phyloP scores from a whole-genome alignment of 2,888 invertebrate genomes.

The Lasioglossum figueresi region DNA sequence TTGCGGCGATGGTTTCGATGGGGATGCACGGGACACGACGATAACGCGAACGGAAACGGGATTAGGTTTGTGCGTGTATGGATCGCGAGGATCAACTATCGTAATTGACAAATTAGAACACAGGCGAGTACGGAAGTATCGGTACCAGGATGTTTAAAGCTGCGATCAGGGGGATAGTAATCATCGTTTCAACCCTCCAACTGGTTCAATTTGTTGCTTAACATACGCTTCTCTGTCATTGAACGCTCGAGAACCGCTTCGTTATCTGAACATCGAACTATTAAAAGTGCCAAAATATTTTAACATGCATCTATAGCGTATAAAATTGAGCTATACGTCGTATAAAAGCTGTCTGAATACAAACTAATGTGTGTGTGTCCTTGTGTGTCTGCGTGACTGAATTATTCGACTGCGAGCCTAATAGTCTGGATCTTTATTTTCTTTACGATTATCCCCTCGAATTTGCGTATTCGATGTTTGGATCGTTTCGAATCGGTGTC shows the following conservation, averaged over 20 bases:
- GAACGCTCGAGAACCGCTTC: neutral
- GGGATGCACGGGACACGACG: neutral
- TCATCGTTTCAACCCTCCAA: slow-evolving; percentile 42
- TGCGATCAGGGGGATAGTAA: neutral
- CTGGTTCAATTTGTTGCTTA: neutral
- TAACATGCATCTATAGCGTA: slow-evolving; percentile 6
- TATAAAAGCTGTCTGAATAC: slow-evolving; percentile 1
- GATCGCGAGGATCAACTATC: slow-evolving; percentile 26
- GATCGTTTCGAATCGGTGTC: neutral
- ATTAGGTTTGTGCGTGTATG: slow-evolving; percentile 52
- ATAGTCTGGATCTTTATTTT: neutral
- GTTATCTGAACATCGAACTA: neutral
- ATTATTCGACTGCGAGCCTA: slow-evolving; percentile 5
- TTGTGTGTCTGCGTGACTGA: neutral
- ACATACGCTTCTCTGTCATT: neutral
- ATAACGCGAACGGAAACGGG: slow-evolving; percentile 20
- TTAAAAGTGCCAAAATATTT: slow-evolving; percentile 12
- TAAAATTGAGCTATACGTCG: slow-evolving; percentile 14
- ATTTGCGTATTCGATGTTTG: neutral
- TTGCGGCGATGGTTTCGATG: slow-evolving; percentile 11
- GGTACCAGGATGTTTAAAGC: slow-evolving; percentile 9
- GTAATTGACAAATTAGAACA: slow-evolving; percentile 46
- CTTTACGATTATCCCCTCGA: neutral
- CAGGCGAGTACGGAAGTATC: slow-evolving; percentile 21
- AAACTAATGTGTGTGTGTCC: neutral